Base-by-base conservation (phyloP, 2,888 invertebrate species). In the Rotaria magnacalcarata region DNA sequence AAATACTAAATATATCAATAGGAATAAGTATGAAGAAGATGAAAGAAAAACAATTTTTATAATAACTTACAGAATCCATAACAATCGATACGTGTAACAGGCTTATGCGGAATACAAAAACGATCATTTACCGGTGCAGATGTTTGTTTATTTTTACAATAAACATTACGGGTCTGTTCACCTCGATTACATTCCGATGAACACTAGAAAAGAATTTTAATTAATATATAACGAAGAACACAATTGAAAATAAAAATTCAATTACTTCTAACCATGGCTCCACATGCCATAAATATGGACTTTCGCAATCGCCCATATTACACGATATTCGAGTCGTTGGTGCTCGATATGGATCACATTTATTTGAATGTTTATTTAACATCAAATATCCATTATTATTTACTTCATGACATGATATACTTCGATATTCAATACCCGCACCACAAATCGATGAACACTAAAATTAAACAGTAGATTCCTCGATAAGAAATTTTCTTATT, bases 251-350 rank as follows among this genome's bases (percentile, higher is more conserved):
- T 11, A 52, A 16, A 52, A 52, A 52, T 0, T 52, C 3, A 52
- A 16, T 52, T 80, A 80, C 80, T n/a, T 43, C n/a, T n/a, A 47
- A 80, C 80, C 80, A 80, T 47, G 80, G 80, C 14, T 80, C 80
- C 2, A 80, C 47, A 80, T 80, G 80, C 80, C 80, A 80, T 80
- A 80, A 19, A n/a, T 80, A 80, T 80, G 80, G 80, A 80, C 80
- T 80, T 80, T 80, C 47, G 47, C 80, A 80, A n/a, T 80, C 80
- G 14, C 80, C 80, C 80, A 80, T 47, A 80, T 80, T 80, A 47
- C 80, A 80, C 47, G 80, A 47, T 47, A 80, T 47, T 10, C 80
- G 80, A 80, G 21, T 47, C 3, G 47, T 47, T 80, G 80, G 80
- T 47, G 43, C 47, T n/a, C 47, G 43, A 47, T 80, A 80, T 43